These are phyloP conservation scores for Drosophila subsilvestris DNA, from an alignment of 2,888 invertebrate species.

Conservation along the genomic window DNA sequence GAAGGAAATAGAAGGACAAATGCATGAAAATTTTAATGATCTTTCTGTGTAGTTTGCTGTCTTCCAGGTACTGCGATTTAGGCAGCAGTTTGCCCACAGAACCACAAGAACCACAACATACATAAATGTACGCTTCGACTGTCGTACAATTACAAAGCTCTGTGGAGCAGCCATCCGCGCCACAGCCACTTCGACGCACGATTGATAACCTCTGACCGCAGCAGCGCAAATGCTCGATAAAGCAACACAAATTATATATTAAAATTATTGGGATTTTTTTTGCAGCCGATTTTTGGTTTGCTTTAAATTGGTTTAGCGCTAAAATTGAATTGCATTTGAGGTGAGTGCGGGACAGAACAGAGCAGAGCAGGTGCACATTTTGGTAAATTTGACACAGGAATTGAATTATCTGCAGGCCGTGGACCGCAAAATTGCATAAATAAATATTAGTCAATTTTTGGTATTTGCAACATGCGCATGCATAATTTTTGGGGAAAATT, in stretches of 20 bases:
- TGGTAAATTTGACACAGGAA: constrained; percentile 55
- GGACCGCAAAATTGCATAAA: constrained; percentile 69
- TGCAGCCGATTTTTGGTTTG: constrained; percentile 26
- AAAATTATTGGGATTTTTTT: constrained; percentile 11
- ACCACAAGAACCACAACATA: constrained; percentile 45
- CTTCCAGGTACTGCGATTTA: no score
- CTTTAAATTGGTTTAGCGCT: constrained; percentile 41
- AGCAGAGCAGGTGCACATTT: constrained; percentile 29
- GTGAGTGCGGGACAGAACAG: background rate
- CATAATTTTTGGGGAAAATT: constrained; percentile 51
- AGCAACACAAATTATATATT: constrained; percentile 1
- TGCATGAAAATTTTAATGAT: no score
- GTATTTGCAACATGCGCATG: constrained; percentile 51
- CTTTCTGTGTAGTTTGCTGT: no score
- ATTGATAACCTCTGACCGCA: constrained; percentile 36
- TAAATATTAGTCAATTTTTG: constrained; percentile 67
- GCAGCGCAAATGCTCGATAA: constrained; percentile 9
- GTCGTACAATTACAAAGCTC: constrained; percentile 32
- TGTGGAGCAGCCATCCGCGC: background rate
- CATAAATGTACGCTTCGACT: constrained; percentile 25
- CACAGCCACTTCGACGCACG: background rate
- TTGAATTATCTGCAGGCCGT: constrained; percentile 64
- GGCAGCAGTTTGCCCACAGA: constrained; percentile 14
- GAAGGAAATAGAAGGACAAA: no score
- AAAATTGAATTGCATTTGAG: constrained; percentile 39